Evolutionary conservation across 2,888 invertebrate genomes (phyloP), one percentile per base, ranked within the genome.

Genomic region (Flexamia atlantica): DNA sequence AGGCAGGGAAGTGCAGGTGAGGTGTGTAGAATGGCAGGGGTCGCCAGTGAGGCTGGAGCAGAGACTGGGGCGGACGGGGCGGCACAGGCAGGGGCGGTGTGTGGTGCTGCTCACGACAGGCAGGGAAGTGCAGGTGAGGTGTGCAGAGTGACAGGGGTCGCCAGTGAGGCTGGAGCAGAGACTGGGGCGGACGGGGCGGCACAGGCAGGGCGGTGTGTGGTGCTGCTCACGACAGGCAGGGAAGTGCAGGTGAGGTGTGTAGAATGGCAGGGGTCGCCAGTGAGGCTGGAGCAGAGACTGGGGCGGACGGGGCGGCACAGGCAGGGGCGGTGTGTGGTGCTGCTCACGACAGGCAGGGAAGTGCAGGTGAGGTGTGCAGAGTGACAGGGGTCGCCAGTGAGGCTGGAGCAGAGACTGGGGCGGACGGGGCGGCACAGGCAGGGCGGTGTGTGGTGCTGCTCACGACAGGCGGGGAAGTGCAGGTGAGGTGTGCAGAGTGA

Each of bases 271-370:
- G 94, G 95, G 88, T 97, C 97, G 86, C 96, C 97, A 0, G 93
- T 96, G 79, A 92, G 97, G 23, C 92, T 97, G 74, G 95, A 97
- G 70, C 97, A 98, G 90, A 92, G 97, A 90, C 93, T 93, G 92
- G 99, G 98, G 0, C 93, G 99, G 85, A 99, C 99, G 0, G 99
- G 99, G 0, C 92, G 99, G 4, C 95, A 97, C 89, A 93, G 97
- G 32, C 93, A 95, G 28, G 99, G 99, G 0, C 93, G 94, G 87
- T 96, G 98, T 30, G 92, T 95, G 83, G 94, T 96, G 88, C 91
- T 98, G 17, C 94, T 97, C 30, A 96, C 97, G 0, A 94, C 96
- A 89, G 97, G 97, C 28, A 94, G 93, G 88, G 97, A 97, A 89
- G 95, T 96, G 89, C 92, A 94, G 64, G 87, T 87, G 12, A 46